Evolutionary conservation across 2,113 vertebrate species (phyloP).

Genomic region (Etheostoma cragini): DNA sequence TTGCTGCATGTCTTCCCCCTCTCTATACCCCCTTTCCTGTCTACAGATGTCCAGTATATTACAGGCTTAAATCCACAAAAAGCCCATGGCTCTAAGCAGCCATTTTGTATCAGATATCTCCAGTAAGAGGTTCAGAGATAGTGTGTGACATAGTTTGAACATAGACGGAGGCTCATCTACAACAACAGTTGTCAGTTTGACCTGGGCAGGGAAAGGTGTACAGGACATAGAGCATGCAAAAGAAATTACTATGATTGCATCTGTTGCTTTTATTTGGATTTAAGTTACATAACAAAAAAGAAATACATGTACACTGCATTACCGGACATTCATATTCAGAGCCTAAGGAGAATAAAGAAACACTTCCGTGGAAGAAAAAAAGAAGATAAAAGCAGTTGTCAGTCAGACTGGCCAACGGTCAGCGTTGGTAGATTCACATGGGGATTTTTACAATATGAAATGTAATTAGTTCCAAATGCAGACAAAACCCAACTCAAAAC

Average conservation of each 20-base stretch:
- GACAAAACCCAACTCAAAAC: conserved; percentile 38
- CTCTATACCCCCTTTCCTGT: too few species aligned
- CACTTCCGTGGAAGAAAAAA: background rate
- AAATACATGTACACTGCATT: background rate
- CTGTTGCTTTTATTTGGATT: conserved; percentile 2
- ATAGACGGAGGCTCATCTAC: background rate
- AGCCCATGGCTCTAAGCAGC: background rate
- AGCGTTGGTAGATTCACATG: background rate
- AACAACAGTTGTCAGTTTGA: conserved; percentile 35
- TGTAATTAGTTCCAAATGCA: conserved; percentile 36
- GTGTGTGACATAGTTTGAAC: background rate
- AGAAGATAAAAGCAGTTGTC: background rate
- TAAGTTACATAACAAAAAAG: conserved; percentile 22
- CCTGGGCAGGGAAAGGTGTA: conserved; percentile 29
- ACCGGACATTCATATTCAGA: background rate
- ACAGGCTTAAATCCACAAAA: too few species aligned
- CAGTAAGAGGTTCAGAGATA: background rate
- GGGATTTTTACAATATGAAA: background rate
- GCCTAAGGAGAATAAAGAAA: background rate
- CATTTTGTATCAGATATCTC: background rate
- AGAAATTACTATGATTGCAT: background rate
- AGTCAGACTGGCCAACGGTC: background rate
- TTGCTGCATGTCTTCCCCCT: too few species aligned
- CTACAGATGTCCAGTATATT: too few species aligned
- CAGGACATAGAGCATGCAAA: background rate